Base-by-base conservation (phyloP, 2,113 vertebrate genomes). In the Enhydra lutris region DNA sequence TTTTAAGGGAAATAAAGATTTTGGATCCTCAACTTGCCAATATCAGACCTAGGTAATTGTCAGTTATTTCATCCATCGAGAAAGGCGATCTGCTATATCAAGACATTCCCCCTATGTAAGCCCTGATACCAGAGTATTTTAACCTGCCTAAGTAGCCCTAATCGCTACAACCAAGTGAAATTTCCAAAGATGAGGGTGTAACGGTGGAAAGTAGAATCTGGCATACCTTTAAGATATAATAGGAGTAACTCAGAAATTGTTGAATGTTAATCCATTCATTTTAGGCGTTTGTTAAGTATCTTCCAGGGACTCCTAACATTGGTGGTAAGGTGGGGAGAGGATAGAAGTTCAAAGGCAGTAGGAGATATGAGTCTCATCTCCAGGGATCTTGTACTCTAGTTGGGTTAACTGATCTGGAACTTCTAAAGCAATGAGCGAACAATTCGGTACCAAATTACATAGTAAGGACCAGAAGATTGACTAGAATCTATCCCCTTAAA, bases 1-100 rank as follows among this genome's bases (percentile, higher is more conserved):
- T 84, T 95, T 95, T 82, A 89, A 67, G 57, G 71, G 82, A 95
- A 97, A 71, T 96, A 91, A 90, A 94, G 57, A 79, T 91, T 52
- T 91, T 88, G 29, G 29, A 76, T 76, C 52, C 52, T 88, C 21
- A 73, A 59, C 23, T 84, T 95, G 82, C 47, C 92, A 95, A 59
- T 92, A 74, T 87, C 73, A 80, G 93, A 63, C 36, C 65, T 84
- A 95, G n/a, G 39, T 63, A 73, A 82, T 85, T 89, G 61, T 55
- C 59, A 78, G 59, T 78, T 57, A 31, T 97, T 95, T 93, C 45
- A 78, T 91, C 91, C 50, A 47, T 86, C 18, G 26, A 93, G 73
- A 95, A 95, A 76, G 11, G 36, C 1, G 18, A 61, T 91, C 21
- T 91, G 23, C 36, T 94, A 6, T 89, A 50, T 67, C n/a, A 92